phyloP scores from a whole-genome alignment of 2,888 invertebrate species.

The Antheraea assamensis region DNA sequence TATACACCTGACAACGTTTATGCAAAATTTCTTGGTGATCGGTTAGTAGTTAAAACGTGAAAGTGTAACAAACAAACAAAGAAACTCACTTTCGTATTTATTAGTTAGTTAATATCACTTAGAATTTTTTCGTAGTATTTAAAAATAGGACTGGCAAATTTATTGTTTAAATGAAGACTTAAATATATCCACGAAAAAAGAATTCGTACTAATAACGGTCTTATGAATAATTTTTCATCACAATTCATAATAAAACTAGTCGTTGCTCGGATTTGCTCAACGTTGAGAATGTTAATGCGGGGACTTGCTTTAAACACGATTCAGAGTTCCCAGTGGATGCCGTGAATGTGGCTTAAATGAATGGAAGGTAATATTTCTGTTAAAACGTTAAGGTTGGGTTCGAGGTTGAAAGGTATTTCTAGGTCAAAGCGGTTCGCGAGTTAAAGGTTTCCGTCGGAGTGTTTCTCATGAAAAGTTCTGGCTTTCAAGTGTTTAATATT shows the following conservation, averaged over 20 bases:
- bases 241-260: slow-evolving; percentile 16
- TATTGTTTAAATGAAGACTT: no score
- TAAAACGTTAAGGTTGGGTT: slow-evolving; percentile 2
- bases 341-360: slow-evolving; percentile 12
- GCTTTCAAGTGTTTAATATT: slow-evolving; percentile 8
- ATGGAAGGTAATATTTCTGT: slow-evolving; percentile 15
- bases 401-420: slow-evolving; percentile 11
- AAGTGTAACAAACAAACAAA: no score
- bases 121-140: no score
- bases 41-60: no score
- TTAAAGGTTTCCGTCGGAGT: slow-evolving; percentile 10
- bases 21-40: no score
- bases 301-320: slow-evolving; percentile 16
- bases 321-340: not conserved
- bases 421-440: slow-evolving; percentile 2
- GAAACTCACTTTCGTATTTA: no score
- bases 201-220: not conserved
- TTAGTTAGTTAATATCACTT: no score
- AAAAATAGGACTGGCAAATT: no score
- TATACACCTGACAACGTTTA: no score
- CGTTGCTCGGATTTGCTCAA: not conserved
- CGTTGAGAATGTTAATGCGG: slow-evolving; percentile 10
- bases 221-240: not conserved
- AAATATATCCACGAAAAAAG: not conserved
- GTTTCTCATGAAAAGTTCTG: not conserved